Evolutionary conservation across 2,888 invertebrate genomes (phyloP).

Genomic region (Lepidonotus clava): DNA sequence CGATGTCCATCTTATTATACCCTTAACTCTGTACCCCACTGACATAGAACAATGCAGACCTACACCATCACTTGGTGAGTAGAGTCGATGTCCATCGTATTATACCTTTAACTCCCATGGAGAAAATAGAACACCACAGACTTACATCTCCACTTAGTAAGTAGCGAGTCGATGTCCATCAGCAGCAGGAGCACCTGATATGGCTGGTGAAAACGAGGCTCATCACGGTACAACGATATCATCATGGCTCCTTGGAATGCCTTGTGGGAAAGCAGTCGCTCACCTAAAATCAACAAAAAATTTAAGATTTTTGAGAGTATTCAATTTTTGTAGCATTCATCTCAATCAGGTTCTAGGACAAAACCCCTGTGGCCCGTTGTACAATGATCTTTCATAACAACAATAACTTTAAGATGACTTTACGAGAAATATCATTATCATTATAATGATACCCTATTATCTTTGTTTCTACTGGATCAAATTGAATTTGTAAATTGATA

Average conservation of each 20-base stretch:
- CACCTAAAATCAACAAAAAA: conserved; percentile 79
- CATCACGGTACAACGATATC: conserved; percentile 98
- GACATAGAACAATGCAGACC: neutral
- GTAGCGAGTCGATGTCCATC: conserved; percentile 98
- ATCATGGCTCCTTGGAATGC: conserved; percentile 98
- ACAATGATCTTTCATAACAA: too few relatives aligned
- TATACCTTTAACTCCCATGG: neutral
- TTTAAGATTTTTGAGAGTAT: too few relatives aligned
- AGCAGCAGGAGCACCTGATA: conserved; percentile 95
- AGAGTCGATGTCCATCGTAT: neutral
- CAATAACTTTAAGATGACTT: too few relatives aligned
- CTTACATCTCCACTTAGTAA: conserved; percentile 99
- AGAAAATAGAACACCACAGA: conserved; percentile 24
- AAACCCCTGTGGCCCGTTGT: too few relatives aligned
- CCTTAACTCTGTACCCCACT: neutral
- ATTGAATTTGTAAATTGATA: too few relatives aligned
- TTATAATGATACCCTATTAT: too few relatives aligned
- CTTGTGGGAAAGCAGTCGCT: conserved; percentile 92
- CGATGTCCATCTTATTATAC: conserved; percentile 90
- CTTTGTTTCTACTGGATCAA: too few relatives aligned
- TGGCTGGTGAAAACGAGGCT: conserved; percentile 98
- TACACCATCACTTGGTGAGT: neutral
- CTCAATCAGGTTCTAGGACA: too few relatives aligned
- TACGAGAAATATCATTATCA: too few relatives aligned
- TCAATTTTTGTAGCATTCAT: too few relatives aligned